These are phyloP conservation scores for Hydra vulgaris DNA, from an alignment of 30 jellyfish, hydroid and myxozoan species.

Conservation along the genomic window DNA sequence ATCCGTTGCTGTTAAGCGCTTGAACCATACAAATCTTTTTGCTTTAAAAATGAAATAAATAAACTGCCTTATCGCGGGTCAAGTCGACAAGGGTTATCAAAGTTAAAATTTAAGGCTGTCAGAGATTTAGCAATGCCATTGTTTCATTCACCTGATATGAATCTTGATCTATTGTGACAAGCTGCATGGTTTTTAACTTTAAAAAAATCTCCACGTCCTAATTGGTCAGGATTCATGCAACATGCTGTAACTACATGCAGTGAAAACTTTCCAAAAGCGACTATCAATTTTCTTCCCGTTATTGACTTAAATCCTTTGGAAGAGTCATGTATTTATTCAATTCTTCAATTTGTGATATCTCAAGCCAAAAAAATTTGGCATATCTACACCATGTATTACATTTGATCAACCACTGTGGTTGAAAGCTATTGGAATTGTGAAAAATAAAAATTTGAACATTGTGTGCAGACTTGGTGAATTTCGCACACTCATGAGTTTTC, in stretches of 20 bases:
- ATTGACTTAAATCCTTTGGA: neutral
- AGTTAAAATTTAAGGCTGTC: neutral
- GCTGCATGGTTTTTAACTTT: neutral
- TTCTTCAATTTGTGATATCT: no score
- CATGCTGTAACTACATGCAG: neutral
- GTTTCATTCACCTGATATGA: neutral
- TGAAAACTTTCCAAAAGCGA: neutral
- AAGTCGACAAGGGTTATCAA: no score
- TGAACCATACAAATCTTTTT: neutral
- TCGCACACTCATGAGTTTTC: no score
- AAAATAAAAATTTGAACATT: no score
- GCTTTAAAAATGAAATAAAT: neutral
- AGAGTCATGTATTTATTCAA: neutral
- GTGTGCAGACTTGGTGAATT: no score
- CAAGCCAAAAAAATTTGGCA: neutral
- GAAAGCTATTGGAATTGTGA: no score
- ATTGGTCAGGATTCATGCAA: neutral
- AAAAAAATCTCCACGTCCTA: neutral
- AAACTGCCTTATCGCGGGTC: no score
- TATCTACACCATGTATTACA: neutral
- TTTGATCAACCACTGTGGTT: neutral
- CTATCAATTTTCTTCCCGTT: neutral
- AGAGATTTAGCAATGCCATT: neutral
- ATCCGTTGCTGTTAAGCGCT: neutral
- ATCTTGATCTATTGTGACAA: constrained; percentile 1